Conservation (phyloP, 2,113 vertebrate species). For the Psephotus haematonotus region DNA sequence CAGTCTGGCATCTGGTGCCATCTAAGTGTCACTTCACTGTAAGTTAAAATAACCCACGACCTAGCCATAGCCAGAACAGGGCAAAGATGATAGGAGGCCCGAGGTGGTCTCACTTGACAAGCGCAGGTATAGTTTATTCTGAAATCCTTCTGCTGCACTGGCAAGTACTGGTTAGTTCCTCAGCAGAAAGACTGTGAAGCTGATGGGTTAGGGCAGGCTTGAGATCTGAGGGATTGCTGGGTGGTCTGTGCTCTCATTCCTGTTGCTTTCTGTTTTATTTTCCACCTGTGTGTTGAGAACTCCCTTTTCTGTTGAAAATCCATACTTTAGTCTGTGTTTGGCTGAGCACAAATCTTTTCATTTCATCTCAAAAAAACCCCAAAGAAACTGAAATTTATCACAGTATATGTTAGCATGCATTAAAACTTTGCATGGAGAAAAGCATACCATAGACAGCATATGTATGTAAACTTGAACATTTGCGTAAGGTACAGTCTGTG, state of each 20-base stretch:
- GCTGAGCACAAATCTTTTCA: neutral
- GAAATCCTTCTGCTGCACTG: neutral
- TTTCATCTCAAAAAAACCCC: neutral
- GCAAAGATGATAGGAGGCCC: neutral
- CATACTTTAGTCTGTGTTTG: neutral
- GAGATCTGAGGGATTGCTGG: neutral
- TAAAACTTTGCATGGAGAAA: neutral
- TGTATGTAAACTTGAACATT: neutral
- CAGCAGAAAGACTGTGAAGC: neutral
- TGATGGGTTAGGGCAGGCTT: neutral
- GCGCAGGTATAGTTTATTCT: neutral
- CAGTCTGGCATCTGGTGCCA: neutral
- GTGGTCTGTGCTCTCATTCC: neutral
- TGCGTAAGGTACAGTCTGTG: neutral
- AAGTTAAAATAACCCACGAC: neutral
- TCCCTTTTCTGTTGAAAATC: neutral
- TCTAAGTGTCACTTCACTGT: neutral
- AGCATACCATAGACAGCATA: neutral
- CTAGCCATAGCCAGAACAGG: neutral
- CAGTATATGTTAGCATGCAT: neutral
- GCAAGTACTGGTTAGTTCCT: neutral
- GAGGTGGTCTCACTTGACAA: neutral
- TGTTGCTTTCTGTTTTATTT: neutral
- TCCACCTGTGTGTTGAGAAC: neutral
- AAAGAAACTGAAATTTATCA: neutral